phyloP scores from a whole-genome alignment of 2,113 vertebrate genomes.

The Lipophrys pholis region DNA sequence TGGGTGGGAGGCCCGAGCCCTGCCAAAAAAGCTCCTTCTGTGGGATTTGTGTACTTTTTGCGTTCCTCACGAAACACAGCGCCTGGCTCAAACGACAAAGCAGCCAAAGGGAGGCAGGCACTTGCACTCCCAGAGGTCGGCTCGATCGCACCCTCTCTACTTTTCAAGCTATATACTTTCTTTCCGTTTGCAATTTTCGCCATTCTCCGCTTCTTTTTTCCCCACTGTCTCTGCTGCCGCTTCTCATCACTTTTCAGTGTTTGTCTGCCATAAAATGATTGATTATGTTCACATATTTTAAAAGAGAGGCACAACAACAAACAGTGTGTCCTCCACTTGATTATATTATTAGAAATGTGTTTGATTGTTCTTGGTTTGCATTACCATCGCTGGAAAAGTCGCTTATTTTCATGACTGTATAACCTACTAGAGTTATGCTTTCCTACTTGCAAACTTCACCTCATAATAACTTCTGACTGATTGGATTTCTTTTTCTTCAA shows the following conservation, averaged over 20 bases:
- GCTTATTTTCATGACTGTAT: neutral
- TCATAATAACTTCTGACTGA: neutral
- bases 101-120: slow-evolving; percentile 67
- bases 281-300: slow-evolving; percentile 10
- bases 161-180: slow-evolving; percentile 51
- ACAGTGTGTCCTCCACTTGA: neutral
- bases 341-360: neutral
- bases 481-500: neutral
- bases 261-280: slow-evolving; percentile 23
- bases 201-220: neutral
- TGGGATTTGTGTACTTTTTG: slow-evolving; percentile 88
- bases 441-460: neutral
- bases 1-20: slow-evolving; percentile 81
- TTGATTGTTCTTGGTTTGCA: neutral
- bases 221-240: slow-evolving; percentile 2
- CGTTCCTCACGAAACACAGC: slow-evolving; percentile 75
- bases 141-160: slow-evolving; percentile 41
- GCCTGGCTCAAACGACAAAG: slow-evolving; percentile 74
- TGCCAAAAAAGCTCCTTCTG: slow-evolving; percentile 86
- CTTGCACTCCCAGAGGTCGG: slow-evolving; percentile 65
- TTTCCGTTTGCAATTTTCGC: slow-evolving; percentile 38
- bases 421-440: neutral
- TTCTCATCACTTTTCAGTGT: slow-evolving; percentile 1
- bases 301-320: neutral
- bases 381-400: neutral